Percentiles rank a stretch among this genome's conserved stretches.
phyloP scores from a whole-genome alignment of 2,797 vertebrate genomes.

The Myotis planiceps region DNA sequence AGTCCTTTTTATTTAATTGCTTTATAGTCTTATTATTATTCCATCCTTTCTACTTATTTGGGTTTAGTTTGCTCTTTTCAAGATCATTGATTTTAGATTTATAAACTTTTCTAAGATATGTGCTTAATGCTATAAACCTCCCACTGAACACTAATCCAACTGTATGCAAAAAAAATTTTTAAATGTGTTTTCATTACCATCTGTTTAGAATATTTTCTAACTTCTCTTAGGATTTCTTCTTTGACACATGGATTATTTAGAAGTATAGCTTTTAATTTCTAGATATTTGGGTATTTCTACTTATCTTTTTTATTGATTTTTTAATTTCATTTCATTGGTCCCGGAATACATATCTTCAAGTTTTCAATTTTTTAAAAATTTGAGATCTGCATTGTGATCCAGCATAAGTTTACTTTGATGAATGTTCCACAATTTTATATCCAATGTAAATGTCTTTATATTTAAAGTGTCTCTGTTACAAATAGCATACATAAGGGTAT shows the following conservation, averaged over 20 bases:
- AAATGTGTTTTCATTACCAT: neutral
- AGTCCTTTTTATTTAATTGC: neutral
- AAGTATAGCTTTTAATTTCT: neutral
- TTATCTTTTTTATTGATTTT: neutral
- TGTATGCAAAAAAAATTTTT: neutral
- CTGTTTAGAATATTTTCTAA: neutral
- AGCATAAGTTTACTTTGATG: neutral
- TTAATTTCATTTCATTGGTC: neutral
- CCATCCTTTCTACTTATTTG: neutral
- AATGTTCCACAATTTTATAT: neutral
- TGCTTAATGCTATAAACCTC: neutral
- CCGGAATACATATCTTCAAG: neutral
- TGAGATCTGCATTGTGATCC: neutral
- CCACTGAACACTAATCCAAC: neutral
- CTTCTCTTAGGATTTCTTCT: slow-evolving; percentile 21
- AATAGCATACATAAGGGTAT: neutral
- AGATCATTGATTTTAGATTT: neutral
- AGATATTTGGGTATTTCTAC: neutral
- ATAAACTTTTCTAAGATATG: neutral
- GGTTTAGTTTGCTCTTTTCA: neutral
- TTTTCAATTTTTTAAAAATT: neutral
- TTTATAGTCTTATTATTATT: neutral
- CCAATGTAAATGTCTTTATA: neutral
- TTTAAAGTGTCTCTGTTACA: neutral
- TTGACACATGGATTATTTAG: neutral